These are phyloP conservation scores for Xylota sylvarum DNA, from an alignment of 2,888 invertebrate genomes.

Conservation along the genomic window DNA sequence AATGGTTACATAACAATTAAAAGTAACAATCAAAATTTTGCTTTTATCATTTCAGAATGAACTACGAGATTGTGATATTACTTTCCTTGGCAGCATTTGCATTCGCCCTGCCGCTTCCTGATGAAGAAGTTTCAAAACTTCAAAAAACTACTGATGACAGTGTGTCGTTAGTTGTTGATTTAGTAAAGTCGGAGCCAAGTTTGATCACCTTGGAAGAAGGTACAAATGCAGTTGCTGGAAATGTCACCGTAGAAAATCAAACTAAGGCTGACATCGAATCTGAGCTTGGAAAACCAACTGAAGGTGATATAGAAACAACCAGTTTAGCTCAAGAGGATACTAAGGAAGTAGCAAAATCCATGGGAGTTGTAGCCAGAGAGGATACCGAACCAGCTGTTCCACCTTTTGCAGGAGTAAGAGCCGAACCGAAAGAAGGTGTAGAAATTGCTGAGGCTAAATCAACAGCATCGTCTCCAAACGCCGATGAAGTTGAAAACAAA, in stretches of 20 bases:
- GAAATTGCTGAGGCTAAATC: constrained; percentile 62
- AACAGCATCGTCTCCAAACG: constrained; percentile 44
- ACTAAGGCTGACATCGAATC: constrained; percentile 68
- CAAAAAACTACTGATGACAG: constrained; percentile 78
- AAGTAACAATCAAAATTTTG: constrained; percentile 5
- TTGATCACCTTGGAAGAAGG: constrained; percentile 26
- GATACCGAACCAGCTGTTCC: constrained; percentile 60
- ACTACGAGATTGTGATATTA: constrained; percentile 82
- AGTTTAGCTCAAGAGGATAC: constrained; percentile 55
- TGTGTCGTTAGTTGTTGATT: constrained; percentile 72
- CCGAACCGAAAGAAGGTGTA: constrained; percentile 68
- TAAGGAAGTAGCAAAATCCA: constrained; percentile 78
- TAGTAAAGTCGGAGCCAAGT: constrained; percentile 78
- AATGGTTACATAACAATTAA: not conserved
- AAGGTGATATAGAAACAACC: constrained; percentile 71
- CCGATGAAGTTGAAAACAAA: constrained; percentile 49
- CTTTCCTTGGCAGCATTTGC: constrained; percentile 81
- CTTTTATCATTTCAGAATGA: constrained; percentile 80
- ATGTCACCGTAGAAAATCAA: constrained; percentile 33
- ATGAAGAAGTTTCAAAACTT: constrained; percentile 81
- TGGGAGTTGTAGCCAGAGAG: constrained; percentile 79
- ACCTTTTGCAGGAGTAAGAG: constrained; percentile 65
- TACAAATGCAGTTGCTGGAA: constrained; percentile 7
- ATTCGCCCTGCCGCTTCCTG: constrained; percentile 82
- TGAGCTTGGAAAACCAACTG: constrained; percentile 78